Evolutionary conservation across 2,113 vertebrate species (phyloP).

Genomic region (Tenebrosternarchus preto): DNA sequence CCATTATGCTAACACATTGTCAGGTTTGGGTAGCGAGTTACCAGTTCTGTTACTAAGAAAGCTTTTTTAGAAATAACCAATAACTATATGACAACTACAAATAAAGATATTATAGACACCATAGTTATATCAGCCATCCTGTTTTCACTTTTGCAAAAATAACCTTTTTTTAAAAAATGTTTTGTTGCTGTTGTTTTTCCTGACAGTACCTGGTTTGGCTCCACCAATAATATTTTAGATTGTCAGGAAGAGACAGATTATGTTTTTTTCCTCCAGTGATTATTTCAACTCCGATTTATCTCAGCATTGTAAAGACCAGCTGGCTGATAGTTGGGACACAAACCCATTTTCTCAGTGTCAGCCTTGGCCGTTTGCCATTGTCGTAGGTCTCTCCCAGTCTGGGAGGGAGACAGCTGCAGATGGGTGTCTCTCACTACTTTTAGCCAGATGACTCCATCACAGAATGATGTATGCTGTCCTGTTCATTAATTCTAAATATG

Average conservation of each 20-base stretch:
- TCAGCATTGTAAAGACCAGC: constrained; percentile 3
- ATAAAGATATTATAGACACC: too few species aligned
- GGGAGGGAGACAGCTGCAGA: background rate
- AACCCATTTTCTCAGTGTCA: constrained; percentile 10
- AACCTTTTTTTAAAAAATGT: too few species aligned
- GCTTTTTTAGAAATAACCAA: too few species aligned
- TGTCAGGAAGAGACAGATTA: background rate
- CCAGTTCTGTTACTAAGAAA: too few species aligned
- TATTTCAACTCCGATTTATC: background rate
- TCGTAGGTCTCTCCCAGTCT: background rate
- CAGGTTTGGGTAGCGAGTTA: too few species aligned
- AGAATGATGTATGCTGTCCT: background rate
- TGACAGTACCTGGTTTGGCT: too few species aligned
- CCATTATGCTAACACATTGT: too few species aligned
- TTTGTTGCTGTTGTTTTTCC: too few species aligned
- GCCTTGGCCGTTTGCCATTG: background rate
- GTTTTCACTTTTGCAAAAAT: too few species aligned
- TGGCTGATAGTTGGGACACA: constrained; percentile 2
- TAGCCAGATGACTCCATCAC: background rate
- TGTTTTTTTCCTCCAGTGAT: background rate
- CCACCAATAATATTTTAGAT: background rate
- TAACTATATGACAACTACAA: too few species aligned
- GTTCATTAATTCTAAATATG: too few species aligned
- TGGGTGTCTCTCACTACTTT: background rate
- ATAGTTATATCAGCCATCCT: too few species aligned